Conservation (phyloP, 2,113 vertebrate genomes). For the Tympanuchus pallidicinctus region DNA sequence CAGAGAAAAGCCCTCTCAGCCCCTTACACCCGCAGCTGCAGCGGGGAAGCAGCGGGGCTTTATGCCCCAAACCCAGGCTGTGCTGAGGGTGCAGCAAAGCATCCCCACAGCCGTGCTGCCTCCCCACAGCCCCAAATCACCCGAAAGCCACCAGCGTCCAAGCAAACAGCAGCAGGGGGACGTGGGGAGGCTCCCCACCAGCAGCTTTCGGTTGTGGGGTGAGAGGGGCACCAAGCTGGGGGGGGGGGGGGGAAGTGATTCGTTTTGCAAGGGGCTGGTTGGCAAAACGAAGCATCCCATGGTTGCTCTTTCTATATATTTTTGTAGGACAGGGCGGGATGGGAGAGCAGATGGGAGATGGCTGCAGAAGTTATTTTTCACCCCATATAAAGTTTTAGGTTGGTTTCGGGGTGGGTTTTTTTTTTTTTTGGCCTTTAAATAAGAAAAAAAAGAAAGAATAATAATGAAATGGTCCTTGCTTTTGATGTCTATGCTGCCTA, state of each 20-base stretch:
- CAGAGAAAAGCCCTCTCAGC: background rate
- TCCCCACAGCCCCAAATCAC: background rate
- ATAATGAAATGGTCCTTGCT: constrained; percentile 50
- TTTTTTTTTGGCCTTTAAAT: constrained; percentile 64
- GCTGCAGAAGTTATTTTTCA: constrained; percentile 43
- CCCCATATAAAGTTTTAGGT: constrained; percentile 13
- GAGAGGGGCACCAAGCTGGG: no score
- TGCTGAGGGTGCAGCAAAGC: background rate
- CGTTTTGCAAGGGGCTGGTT: background rate
- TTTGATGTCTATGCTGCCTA: constrained; percentile 69
- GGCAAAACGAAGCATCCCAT: background rate
- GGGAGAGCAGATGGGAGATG: constrained; percentile 25
- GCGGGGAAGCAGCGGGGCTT: fast-evolving
- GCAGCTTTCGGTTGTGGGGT: fast-evolving
- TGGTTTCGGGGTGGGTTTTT: background rate
- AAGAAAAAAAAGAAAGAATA: constrained; percentile 22
- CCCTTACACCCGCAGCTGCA: fast-evolving
- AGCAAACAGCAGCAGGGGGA: background rate
- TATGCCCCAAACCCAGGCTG: background rate
- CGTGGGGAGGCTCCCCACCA: background rate
- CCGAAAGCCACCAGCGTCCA: background rate
- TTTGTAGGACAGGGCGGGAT: constrained; percentile 46
- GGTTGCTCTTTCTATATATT: constrained; percentile 62
- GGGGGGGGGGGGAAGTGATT: background rate
- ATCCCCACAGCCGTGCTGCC: background rate